These are phyloP conservation scores for Lydus trimaculatus DNA, from an alignment of 2,888 invertebrate genomes.

Conservation along the genomic window DNA sequence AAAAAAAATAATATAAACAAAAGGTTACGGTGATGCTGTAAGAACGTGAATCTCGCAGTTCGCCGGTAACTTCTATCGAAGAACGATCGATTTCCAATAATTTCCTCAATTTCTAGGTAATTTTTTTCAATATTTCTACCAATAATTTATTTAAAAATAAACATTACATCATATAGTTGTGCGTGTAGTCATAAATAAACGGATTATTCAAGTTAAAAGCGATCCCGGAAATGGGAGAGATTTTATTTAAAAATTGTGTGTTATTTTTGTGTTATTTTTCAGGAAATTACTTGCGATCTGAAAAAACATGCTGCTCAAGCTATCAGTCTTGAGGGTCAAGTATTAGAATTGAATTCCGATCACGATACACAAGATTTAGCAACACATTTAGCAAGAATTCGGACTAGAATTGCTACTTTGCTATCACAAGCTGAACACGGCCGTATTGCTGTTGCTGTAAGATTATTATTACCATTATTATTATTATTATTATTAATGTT, in stretches of 20 bases:
- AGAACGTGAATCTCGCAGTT: not conserved
- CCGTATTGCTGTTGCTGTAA: constrained; percentile 55
- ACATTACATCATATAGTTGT: not conserved
- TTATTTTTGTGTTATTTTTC: constrained; percentile 47
- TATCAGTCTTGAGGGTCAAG: constrained; percentile 68
- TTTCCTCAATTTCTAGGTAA: not conserved
- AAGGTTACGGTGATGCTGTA: constrained; percentile 4
- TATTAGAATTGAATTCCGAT: constrained; percentile 71
- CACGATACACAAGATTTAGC: constrained; percentile 68
- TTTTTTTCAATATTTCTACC: not conserved
- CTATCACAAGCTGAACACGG: constrained; percentile 75
- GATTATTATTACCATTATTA: too few relatives aligned
- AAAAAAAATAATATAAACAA: not conserved
- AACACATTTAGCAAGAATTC: constrained; percentile 67
- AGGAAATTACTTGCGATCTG: constrained; percentile 76
- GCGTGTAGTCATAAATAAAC: not conserved
- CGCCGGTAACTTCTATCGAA: not conserved
- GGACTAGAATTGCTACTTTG: constrained; percentile 71
- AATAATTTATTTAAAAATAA: not conserved
- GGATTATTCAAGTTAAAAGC: too few relatives aligned
- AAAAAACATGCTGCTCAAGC: constrained; percentile 74
- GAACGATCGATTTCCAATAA: not conserved
- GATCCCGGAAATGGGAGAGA: not conserved
- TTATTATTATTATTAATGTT: not conserved
- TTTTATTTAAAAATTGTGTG: not conserved